Evolutionary conservation across 1,140 invertebrate species (phyloP).

Genomic region (Coptotermes formosanus): DNA sequence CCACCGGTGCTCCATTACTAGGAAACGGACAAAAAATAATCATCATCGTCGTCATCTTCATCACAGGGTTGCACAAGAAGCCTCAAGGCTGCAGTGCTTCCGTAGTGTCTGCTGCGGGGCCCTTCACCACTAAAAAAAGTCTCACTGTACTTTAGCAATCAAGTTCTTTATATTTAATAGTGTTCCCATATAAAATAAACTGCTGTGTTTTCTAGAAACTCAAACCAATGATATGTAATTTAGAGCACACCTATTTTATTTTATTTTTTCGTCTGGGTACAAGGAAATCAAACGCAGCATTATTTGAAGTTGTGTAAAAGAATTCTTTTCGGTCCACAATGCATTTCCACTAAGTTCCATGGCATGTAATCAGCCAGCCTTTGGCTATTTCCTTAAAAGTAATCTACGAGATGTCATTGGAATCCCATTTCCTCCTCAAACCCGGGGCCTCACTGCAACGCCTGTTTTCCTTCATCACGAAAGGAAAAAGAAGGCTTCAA

Average conservation of each 20-base stretch:
- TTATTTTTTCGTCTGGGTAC: background rate
- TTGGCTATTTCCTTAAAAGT: conserved; percentile 16
- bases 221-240: background rate
- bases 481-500: background rate
- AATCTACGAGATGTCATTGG: conserved; percentile 1
- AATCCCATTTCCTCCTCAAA: background rate
- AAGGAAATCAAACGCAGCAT: background rate
- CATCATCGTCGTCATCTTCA: too few species aligned
- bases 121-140: too few species aligned
- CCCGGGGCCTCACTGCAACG: background rate
- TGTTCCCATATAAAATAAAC: background rate
- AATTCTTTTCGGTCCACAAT: background rate
- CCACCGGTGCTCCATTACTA: too few species aligned
- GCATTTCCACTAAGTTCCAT: background rate
- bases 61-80: too few species aligned
- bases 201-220: background rate
- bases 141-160: background rate
- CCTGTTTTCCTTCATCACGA: background rate
- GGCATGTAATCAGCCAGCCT: background rate
- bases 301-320: background rate
- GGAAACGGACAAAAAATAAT: too few species aligned
- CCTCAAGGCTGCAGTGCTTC: too few species aligned
- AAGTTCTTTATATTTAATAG: background rate
- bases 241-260: background rate
- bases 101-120: too few species aligned